Base-by-base conservation (phyloP, 1,140 invertebrate genomes). In the Phocides pigmalion region DNA sequence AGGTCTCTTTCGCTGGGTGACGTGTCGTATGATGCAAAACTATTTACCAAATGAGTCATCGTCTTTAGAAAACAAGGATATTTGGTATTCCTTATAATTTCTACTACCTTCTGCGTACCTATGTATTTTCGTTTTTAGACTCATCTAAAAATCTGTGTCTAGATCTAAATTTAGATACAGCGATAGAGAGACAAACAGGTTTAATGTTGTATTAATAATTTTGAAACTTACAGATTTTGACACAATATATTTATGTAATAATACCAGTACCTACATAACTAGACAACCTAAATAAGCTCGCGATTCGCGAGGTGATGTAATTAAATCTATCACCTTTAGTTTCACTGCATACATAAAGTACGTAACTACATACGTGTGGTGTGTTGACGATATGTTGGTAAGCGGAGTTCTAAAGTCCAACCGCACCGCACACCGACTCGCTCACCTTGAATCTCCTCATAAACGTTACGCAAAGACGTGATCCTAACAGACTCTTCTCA, bases 381-480 rank as follows among this genome's bases (percentile, higher is more conserved):
- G 3, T 62, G 51, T 32, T 62, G 49, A n/a, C 3, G 16, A 3
- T 71, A 53, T 16, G 42, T 46, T 8, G 16, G 32, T 54, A 61
- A 42, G 32, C 49, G 37, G 16, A 58, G 68, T 61, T 67, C 59
- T 67, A 71, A 76, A 75, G 76, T 72, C 59, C 72, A 61, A 58
- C 56, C 68, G 71, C 66, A 67, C 65, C 72, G 68, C 64, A 11
- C 9, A 28, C 2, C 25, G 67, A 89, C 84, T 59, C 51, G 87
- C 54, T 89, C 80, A 89, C 87, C 84, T 89, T 89, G 87, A 87
- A 81, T 82, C 76, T 74, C 68, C 70, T 78, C 71, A 69, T 72
- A 67, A 64, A 54, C 67, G 72, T 81, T 81, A 78, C 81, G 81
- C 83, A 86, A 83, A 81, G 70, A 64, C 63, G 72, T 64, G 73